A percentile compares a stretch with the other conserved stretches of the same genome.
Evolutionary conservation across 2,888 invertebrate genomes (phyloP).

Genomic region (Meta bourneti): DNA sequence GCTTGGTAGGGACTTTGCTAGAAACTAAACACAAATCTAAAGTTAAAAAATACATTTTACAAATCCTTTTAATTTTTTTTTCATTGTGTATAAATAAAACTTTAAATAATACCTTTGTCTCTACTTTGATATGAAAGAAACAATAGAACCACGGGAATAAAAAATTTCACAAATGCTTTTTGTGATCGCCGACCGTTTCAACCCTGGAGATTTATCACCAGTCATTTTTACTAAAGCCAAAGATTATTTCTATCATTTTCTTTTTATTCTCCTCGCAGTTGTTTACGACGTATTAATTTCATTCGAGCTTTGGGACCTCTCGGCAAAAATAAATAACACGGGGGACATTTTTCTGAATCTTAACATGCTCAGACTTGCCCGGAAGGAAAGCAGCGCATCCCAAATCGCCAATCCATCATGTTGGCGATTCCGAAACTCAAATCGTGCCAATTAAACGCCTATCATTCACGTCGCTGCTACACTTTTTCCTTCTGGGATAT

Average conservation of each 20-base stretch:
- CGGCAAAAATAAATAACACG: slow-evolving; percentile 68
- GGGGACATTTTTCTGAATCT: slow-evolving; percentile 29
- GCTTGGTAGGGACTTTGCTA: no score
- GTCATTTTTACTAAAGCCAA: slow-evolving; percentile 49
- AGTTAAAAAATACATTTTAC: no score
- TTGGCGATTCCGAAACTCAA: slow-evolving; percentile 75
- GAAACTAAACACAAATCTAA: no score
- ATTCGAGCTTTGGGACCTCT: slow-evolving; percentile 32
- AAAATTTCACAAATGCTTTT: no score
- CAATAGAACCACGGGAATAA: no score
- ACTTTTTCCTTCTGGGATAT: slow-evolving; percentile 46
- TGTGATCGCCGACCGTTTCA: no score
- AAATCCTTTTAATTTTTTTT: no score
- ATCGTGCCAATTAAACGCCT: slow-evolving; percentile 75
- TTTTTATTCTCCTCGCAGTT: slow-evolving; percentile 43
- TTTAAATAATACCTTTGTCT: no score
- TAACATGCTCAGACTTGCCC: slow-evolving; percentile 32
- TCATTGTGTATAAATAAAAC: no score
- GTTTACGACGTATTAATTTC: slow-evolving; percentile 75
- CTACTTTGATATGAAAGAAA: no score
- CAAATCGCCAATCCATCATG: slow-evolving; percentile 71
- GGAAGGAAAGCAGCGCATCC: slow-evolving; percentile 53
- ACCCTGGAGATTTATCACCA: slow-evolving; percentile 29
- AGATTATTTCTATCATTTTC: slow-evolving; percentile 55
- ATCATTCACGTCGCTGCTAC: slow-evolving; percentile 59